Base-by-base conservation (phyloP, 1,140 invertebrate genomes). In the Cyrtorhinus lividipennis region DNA sequence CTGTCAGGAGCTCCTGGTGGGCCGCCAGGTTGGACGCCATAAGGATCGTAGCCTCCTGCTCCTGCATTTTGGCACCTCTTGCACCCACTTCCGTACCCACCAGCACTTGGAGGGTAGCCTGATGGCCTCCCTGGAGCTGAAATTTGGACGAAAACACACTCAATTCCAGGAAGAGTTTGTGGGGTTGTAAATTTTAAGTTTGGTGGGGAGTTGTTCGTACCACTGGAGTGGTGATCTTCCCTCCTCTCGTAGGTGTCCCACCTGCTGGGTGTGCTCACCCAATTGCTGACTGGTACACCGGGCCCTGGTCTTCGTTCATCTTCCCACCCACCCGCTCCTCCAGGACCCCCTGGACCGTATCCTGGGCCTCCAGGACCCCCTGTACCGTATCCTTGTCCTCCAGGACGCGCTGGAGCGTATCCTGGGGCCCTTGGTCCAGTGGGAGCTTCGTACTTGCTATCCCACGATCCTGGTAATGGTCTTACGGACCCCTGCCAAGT, bases 191-290 rank as follows among this genome's bases (percentile, higher is more conserved):
- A n/a, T n/a, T n/a, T n/a, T n/a, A n/a, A n/a, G n/a, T n/a, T n/a
- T n/a, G n/a, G n/a, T n/a, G n/a, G n/a, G n/a, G n/a, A n/a, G n/a
- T n/a, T n/a, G n/a, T n/a, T n/a, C n/a, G n/a, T n/a, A n/a, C n/a
- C n/a, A n/a, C n/a, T n/a, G n/a, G n/a, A 15, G 30, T 38, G 30
- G 30, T 5, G 30, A 15, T 38, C 30, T 38, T 56, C 48, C 15
- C 48, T 3, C 25, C 56, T 13, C 53, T 45, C 56, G 44, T 26
- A 56, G 2, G 56, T 63, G 53, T 22, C 56, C 62, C 27, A 27
- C 22, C 26, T 56, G 46, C 20, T 25, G n/a, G 26, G 48, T 24
- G 46, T 53, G 26, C 23, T 53, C 62, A 30, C 30, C 62, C 45
- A 58, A 18, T 24, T 24, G 5, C 20, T 8, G 3, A 18, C 56